Evolutionary conservation across 1,140 invertebrate genomes (phyloP), one percentile per base, ranked within the genome.

Genomic region (Cydia amplana): DNA sequence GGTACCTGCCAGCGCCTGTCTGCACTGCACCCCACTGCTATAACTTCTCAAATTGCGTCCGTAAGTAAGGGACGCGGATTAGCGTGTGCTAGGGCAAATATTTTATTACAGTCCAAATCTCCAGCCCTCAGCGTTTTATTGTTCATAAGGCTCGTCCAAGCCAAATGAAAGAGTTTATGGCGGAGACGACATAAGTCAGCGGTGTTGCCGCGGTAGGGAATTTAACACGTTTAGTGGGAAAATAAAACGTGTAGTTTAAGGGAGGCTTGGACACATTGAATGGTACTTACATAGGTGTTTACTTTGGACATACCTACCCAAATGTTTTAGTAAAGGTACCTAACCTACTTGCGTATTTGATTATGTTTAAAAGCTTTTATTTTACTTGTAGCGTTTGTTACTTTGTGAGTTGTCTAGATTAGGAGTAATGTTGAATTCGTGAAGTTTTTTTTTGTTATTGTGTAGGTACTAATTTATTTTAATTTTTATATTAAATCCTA

Each of bases 161-260:
- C 89, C 88, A 92, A 92, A 92, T 92, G 91, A 92, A 92, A 92
- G 86, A 91, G 89, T 92, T 92, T 92, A 92, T 92, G 89, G 85
- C 89, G 76, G 85, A 84, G 86, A 85, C 85, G 86, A 85, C 85
- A 86, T 90, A 90, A 91, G 88, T 87, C 88, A 84, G 83, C 84
- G 73, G 87, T 90, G 87, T 90, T 91, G 85, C 88, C 81, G 85
- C 72, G 82, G 65, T 74, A 63, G 77, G 74, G 78, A 81, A 40
- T 43, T 78, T 79, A 76, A 78, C 81, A 79, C 51, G 73, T 85
- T 84, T 83, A 77, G 63, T 67, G 78, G 70, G 80, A 73, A 83
- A 78, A 77, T 74, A 70, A 70, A 70, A 70, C 28, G 18, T 70
- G 65, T 18, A 20, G 40, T 18, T 70, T 36, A 70, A 65, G 65